Evolutionary conservation across 2,797 vertebrate genomes (phyloP).

Genomic region (Pampus argenteus): DNA sequence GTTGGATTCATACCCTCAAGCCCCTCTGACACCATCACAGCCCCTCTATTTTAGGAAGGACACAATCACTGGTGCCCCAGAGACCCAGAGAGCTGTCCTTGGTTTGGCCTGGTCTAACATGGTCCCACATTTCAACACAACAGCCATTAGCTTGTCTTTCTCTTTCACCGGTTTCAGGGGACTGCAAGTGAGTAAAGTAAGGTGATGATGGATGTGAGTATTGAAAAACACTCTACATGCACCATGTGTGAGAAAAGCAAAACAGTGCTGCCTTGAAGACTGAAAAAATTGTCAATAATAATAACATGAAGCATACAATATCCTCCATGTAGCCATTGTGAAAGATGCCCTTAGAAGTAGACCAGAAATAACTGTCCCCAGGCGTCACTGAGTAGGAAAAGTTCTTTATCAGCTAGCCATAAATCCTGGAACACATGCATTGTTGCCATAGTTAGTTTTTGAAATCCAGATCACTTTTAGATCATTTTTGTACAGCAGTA

Average conservation of each 20-base stretch:
- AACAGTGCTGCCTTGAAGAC: slow-evolving; percentile 14
- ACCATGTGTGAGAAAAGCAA: slow-evolving; percentile 15
- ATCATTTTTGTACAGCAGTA: background rate
- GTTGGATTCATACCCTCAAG: slow-evolving; percentile 49
- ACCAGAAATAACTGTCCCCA: slow-evolving; percentile 49
- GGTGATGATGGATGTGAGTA: slow-evolving; percentile 58
- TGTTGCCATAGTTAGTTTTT: slow-evolving; percentile 23
- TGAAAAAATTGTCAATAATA: slow-evolving; percentile 14
- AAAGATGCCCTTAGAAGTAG: slow-evolving; percentile 30
- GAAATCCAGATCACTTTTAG: slow-evolving; percentile 17
- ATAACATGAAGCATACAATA: slow-evolving; percentile 8
- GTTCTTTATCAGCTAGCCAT: background rate
- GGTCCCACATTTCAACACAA: slow-evolving; percentile 65
- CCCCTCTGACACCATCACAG: slow-evolving; percentile 44
- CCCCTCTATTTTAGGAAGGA: slow-evolving; percentile 53
- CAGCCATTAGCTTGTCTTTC: slow-evolving; percentile 63
- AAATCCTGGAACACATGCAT: slow-evolving; percentile 33
- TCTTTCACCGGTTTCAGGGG: slow-evolving; percentile 50
- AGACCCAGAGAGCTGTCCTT: slow-evolving; percentile 42
- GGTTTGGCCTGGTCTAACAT: slow-evolving; percentile 25
- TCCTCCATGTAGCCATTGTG: slow-evolving; percentile 13
- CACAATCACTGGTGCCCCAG: slow-evolving; percentile 27
- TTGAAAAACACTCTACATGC: slow-evolving; percentile 60
- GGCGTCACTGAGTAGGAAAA: slow-evolving; percentile 49
- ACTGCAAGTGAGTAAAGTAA: slow-evolving; percentile 41